Conservation (phyloP, 1,140 invertebrate genomes). For the Polypedilum vanderplanki region DNA sequence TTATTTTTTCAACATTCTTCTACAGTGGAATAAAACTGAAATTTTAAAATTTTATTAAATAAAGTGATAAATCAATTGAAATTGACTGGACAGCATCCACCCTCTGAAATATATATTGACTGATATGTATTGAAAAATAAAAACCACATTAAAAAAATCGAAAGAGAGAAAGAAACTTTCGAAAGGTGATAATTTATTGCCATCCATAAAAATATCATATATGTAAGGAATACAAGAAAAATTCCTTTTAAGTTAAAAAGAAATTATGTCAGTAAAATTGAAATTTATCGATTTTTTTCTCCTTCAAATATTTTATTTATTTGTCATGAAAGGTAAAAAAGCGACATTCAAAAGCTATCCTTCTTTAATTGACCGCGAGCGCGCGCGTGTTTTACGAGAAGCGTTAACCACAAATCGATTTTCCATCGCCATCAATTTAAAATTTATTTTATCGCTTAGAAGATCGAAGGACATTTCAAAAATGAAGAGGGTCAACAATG, state of each 20-base stretch:
- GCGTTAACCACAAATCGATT: background rate
- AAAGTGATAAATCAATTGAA: too few relatives aligned
- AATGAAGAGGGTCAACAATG: background rate
- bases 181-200: constrained; percentile 25
- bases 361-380: constrained; percentile 11
- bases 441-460: background rate
- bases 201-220: background rate
- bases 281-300: constrained; percentile 27
- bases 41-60: too few relatives aligned
- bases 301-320: background rate
- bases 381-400: background rate
- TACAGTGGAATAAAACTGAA: too few relatives aligned
- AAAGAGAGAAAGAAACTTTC: background rate
- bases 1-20: background rate
- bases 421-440: constrained; percentile 3
- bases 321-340: background rate
- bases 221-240: background rate
- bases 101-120: too few relatives aligned
- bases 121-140: too few relatives aligned
- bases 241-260: background rate
- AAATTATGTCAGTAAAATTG: constrained; percentile 28
- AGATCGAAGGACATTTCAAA: background rate
- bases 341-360: background rate
- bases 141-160: background rate
- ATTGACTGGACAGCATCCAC: too few relatives aligned